Conservation (phyloP, 2,888 invertebrate genomes). For the Cryptus armator region DNA sequence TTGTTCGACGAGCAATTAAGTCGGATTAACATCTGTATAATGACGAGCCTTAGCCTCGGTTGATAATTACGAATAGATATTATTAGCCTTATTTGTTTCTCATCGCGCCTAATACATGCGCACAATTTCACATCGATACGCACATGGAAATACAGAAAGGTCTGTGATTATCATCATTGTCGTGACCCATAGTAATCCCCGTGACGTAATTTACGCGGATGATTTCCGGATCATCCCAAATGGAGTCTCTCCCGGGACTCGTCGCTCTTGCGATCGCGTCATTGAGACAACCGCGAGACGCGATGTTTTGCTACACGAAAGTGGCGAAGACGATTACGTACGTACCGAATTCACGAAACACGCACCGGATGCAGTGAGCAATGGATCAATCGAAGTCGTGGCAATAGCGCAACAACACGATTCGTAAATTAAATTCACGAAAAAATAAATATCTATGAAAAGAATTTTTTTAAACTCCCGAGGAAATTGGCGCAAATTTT, state of each 20-base stretch:
- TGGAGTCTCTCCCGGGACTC: background rate
- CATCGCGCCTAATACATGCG: constrained; percentile 3
- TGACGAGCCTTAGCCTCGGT: constrained; percentile 43
- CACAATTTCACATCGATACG: background rate
- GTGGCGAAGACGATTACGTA: background rate
- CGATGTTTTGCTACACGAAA: background rate
- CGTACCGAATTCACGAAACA: background rate
- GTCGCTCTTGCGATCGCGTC: background rate
- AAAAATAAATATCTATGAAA: background rate
- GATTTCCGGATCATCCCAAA: constrained; percentile 46
- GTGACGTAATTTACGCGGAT: constrained; percentile 5
- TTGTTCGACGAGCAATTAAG: constrained; percentile 6
- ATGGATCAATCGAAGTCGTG: background rate
- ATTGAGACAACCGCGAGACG: background rate
- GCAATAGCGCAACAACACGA: background rate
- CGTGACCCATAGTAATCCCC: constrained; percentile 40
- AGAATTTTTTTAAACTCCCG: background rate
- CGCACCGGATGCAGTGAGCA: background rate
- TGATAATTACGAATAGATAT: constrained; percentile 37
- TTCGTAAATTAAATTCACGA: no score
- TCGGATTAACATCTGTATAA: constrained; percentile 6
- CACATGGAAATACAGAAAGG: constrained; percentile 13
- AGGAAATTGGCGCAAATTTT: background rate
- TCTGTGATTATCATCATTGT: constrained; percentile 33
- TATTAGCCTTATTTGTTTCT: constrained; percentile 31